phyloP scores from a whole-genome alignment of 2,797 vertebrate genomes.

The Sebastes iracundus region DNA sequence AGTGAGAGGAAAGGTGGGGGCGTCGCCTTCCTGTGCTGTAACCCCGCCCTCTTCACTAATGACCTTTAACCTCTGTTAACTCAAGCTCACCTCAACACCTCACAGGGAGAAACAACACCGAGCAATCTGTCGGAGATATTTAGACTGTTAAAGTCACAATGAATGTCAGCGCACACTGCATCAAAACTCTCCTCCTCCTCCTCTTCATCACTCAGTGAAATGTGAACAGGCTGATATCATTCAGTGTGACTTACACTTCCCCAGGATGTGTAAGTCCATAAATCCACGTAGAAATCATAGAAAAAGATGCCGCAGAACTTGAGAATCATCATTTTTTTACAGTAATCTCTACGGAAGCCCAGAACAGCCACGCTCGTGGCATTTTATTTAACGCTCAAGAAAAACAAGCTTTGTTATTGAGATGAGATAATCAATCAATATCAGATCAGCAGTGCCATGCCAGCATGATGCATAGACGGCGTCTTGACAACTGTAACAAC shows the following conservation, averaged over 20 bases:
- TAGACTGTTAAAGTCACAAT: not conserved
- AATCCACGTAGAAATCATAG: too few relatives aligned
- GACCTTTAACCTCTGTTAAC: constrained; percentile 31
- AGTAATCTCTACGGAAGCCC: not conserved
- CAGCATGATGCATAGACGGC: too few relatives aligned
- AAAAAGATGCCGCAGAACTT: not conserved
- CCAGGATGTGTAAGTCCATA: too few relatives aligned
- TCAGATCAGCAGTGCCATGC: not conserved
- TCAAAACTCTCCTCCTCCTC: too few relatives aligned
- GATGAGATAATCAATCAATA: not conserved
- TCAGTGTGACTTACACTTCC: too few relatives aligned
- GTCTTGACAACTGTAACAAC: not conserved
- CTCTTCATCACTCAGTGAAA: too few relatives aligned
- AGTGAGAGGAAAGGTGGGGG: constrained; percentile 99
- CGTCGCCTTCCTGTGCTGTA: constrained; percentile 55
- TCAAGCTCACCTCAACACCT: constrained; percentile 13
- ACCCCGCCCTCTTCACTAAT: constrained; percentile 47
- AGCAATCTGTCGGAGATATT: not conserved
- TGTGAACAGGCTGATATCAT: too few relatives aligned
- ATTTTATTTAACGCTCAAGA: not conserved
- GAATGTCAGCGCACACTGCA: too few relatives aligned
- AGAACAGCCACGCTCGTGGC: too few relatives aligned
- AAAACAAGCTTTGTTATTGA: not conserved
- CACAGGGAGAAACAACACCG: not conserved
- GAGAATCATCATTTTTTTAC: not conserved